Evolutionary conservation across 2,888 invertebrate genomes (phyloP).

Genomic region (Rhagonycha lutea): DNA sequence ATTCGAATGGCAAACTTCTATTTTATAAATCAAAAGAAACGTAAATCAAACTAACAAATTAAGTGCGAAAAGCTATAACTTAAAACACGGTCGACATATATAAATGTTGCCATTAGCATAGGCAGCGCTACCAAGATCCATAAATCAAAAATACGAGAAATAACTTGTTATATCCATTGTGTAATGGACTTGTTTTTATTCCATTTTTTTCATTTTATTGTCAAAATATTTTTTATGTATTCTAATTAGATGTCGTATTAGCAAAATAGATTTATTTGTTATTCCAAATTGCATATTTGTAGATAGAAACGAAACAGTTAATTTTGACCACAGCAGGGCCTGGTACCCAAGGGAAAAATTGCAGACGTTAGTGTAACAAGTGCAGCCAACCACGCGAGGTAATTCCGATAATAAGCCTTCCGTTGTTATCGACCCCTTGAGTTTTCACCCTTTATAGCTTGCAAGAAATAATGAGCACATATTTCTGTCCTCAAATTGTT

Average conservation of each 20-base stretch:
- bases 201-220: conserved; percentile 41
- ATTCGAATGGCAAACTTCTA: not conserved
- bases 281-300: not conserved
- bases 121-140: conserved; percentile 54
- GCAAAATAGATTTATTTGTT: not conserved
- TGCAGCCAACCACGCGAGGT: conserved; percentile 39
- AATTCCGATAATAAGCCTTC: conserved; percentile 43
- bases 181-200: conserved; percentile 56
- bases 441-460: conserved; percentile 29
- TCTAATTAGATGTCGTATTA: not conserved
- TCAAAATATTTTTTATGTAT: conserved; percentile 8
- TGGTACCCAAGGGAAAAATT: conserved; percentile 53
- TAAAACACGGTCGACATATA: conserved; percentile 52
- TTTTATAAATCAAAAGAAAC: conserved; percentile 47
- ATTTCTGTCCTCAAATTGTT: conserved; percentile 24
- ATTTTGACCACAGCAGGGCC: conserved; percentile 41
- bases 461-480: conserved; percentile 28
- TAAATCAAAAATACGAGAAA: conserved; percentile 56
- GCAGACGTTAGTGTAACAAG: conserved; percentile 47
- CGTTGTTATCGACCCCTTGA: conserved; percentile 39
- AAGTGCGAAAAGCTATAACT: conserved; percentile 56
- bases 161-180: conserved; percentile 56
- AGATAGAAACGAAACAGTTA: conserved; percentile 34
- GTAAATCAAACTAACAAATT: conserved; percentile 58
- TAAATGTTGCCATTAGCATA: conserved; percentile 58